Evolutionary conservation across 2,888 invertebrate species (phyloP).

Genomic region (Drosophila ezoana): DNA sequence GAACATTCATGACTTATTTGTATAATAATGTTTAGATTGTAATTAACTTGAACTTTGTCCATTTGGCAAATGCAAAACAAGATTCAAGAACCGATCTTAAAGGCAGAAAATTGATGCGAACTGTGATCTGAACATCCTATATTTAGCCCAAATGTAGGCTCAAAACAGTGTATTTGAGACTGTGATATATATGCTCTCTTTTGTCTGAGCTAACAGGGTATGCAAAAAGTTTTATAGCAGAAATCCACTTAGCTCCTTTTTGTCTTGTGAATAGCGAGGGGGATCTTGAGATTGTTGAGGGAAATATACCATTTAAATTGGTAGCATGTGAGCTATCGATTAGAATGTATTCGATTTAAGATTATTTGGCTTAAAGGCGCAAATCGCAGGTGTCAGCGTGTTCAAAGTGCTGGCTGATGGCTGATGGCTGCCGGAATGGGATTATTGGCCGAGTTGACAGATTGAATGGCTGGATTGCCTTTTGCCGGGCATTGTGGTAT

Average conservation of each 20-base stretch:
- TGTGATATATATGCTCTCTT: no score
- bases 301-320: not conserved
- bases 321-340: not conserved
- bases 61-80: no score
- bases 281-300: not conserved
- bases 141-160: no score
- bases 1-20: no score
- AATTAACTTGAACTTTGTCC: no score
- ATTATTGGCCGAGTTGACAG: constrained; percentile 24
- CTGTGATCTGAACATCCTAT: no score
- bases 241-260: not conserved
- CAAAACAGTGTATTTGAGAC: no score
- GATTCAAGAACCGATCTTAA: no score
- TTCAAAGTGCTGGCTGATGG: not conserved
- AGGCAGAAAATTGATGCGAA: no score
- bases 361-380: not conserved
- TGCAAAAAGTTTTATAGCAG: not conserved
- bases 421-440: not conserved
- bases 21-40: no score
- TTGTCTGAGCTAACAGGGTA: no score
- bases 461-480: constrained; percentile 21
- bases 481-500: constrained; percentile 15
- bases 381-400: constrained; percentile 1
- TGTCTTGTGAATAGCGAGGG: no score
- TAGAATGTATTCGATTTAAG: not conserved